phyloP scores from a whole-genome alignment of 2,888 invertebrate species.

The Dryococelus australis region DNA sequence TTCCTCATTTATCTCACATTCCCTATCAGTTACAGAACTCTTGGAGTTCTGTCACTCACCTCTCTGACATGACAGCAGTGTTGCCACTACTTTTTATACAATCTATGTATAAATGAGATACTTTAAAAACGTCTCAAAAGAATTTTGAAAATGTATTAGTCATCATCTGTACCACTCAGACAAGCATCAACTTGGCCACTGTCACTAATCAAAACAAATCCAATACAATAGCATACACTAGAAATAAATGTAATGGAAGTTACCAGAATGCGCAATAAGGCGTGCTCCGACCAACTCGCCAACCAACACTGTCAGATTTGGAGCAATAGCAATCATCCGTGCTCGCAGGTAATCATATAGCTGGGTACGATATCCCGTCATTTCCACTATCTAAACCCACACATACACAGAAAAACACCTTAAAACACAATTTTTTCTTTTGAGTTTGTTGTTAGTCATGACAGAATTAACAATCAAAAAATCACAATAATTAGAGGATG shows the following conservation, averaged over 20 bases:
- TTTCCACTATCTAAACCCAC: conserved; percentile 75
- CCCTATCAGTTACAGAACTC: too few species aligned
- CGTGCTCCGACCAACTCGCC: conserved; percentile 98
- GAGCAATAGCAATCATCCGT: conserved; percentile 98
- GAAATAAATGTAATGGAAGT: not conserved
- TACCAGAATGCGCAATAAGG: conserved; percentile 95
- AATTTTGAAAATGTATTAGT: too few species aligned
- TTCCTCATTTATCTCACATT: too few species aligned
- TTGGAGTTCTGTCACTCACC: too few species aligned
- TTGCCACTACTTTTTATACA: too few species aligned
- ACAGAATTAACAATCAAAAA: not conserved
- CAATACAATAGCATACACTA: too few species aligned
- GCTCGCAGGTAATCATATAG: conserved; percentile 94
- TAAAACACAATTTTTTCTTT: not conserved
- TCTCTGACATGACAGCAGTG: too few species aligned
- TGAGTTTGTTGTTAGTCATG: conserved; percentile 3
- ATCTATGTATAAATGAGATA: too few species aligned
- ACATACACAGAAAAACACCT: not conserved
- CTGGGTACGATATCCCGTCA: conserved; percentile 88
- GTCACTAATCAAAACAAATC: too few species aligned
- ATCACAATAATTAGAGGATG: not conserved
- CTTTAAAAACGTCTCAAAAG: too few species aligned
- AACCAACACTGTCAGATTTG: conserved; percentile 93
- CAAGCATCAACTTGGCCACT: too few species aligned
- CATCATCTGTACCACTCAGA: too few species aligned